phyloP scores from a whole-genome alignment of 2,888 invertebrate species.

The Lasioglossum zephyrum region DNA sequence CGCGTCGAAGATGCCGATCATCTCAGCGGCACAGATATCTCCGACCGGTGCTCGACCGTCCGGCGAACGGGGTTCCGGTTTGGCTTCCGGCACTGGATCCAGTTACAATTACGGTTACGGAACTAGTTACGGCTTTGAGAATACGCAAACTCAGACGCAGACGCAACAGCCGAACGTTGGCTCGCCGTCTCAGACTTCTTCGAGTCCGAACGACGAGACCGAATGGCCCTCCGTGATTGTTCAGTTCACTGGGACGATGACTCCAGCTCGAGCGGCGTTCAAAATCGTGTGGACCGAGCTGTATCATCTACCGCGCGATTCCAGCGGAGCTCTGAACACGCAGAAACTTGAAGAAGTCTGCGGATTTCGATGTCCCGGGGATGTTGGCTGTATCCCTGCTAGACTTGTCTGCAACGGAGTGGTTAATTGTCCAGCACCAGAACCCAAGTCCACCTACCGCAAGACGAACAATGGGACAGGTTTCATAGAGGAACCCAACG shows the following conservation, averaged over 20 bases:
- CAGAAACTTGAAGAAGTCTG: constrained; percentile 91
- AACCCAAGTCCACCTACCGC: constrained; percentile 57
- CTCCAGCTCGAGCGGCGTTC: constrained; percentile 93
- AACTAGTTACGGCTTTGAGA: neutral
- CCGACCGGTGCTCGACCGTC: constrained; percentile 65
- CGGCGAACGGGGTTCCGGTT: neutral
- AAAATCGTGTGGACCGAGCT: constrained; percentile 96
- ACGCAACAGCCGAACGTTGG: constrained; percentile 22
- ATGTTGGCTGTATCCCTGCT: constrained; percentile 93
- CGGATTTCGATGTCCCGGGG: constrained; percentile 95
- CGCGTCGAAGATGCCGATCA: constrained; percentile 91
- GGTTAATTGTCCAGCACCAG: constrained; percentile 92
- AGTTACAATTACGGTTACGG: neutral
- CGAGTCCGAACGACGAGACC: constrained; percentile 19
- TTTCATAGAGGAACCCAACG: constrained; percentile 86
- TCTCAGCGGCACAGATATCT: constrained; percentile 91
- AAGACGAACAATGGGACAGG: constrained; percentile 59
- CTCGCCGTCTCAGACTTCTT: constrained; percentile 78
- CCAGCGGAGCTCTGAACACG: constrained; percentile 92
- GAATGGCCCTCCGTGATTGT: constrained; percentile 88
- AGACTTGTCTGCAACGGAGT: constrained; percentile 94
- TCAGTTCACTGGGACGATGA: constrained; percentile 91
- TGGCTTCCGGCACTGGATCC: neutral
- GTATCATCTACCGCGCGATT: constrained; percentile 93
- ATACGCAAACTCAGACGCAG: constrained; percentile 26